Evolutionary conservation across 2,888 invertebrate genomes (phyloP).

Genomic region (Aplocera efformata): DNA sequence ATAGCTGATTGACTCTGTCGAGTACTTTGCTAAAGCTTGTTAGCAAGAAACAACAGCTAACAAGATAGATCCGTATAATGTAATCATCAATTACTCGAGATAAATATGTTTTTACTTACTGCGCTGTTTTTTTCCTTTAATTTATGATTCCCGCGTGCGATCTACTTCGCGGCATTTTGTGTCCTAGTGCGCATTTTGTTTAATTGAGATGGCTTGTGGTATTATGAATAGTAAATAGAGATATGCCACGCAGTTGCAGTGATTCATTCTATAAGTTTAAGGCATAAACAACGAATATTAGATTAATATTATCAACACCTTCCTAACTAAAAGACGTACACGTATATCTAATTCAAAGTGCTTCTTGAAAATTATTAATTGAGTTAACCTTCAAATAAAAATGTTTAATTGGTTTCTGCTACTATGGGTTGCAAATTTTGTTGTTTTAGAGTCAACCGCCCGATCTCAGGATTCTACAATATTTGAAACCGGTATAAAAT

Average conservation of each 20-base stretch:
- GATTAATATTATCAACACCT: slow-evolving; percentile 7
- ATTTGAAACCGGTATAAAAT: no score
- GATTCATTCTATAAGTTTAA: slow-evolving; percentile 7
- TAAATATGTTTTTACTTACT: background rate
- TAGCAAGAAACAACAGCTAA: no score
- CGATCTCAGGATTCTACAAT: no score
- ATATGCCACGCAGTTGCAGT: slow-evolving; percentile 20
- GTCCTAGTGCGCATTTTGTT: slow-evolving; percentile 21
- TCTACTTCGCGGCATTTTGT: slow-evolving; percentile 20
- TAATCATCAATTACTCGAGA: background rate
- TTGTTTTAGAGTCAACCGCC: no score
- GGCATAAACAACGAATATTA: slow-evolving; percentile 3
- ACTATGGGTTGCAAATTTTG: no score
- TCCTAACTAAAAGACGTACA: slow-evolving; percentile 5
- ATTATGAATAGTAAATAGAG: slow-evolving; percentile 16
- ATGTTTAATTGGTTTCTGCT: no score
- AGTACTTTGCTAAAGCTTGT: no score
- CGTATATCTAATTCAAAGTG: background rate
- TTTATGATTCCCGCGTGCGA: slow-evolving; percentile 4
- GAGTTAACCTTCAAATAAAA: no score
- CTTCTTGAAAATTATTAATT: no score
- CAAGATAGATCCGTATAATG: no score
- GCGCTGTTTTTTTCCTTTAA: slow-evolving; percentile 13
- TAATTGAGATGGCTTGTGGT: slow-evolving; percentile 22
- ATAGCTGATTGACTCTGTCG: no score